These are phyloP conservation scores for Toxotes chatareus DNA, from an alignment of 2,113 vertebrate genomes.

Conservation along the genomic window DNA sequence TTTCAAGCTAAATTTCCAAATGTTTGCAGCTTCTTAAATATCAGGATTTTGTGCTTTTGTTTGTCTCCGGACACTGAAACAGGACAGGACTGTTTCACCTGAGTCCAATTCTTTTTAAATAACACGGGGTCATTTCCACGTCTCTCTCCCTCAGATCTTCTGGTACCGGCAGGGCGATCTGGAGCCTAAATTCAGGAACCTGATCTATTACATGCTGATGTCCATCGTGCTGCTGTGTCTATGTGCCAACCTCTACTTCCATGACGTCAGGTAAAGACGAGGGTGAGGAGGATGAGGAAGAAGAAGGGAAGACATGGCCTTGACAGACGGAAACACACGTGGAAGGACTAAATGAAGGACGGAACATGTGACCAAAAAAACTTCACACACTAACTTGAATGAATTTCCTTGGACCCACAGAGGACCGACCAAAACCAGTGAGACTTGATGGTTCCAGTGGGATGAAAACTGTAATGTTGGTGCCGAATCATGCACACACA, in stretches of 20 bases:
- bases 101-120: too few relatives aligned
- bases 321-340: conserved; percentile 9
- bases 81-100: too few relatives aligned
- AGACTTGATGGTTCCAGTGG: conserved; percentile 8
- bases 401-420: not conserved
- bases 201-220: conserved; percentile 96
- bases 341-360: not conserved
- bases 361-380: conserved; percentile 17
- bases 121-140: too few relatives aligned
- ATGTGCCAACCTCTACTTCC: conserved; percentile 99
- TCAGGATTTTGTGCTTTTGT: not conserved
- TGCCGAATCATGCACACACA: conserved; percentile 2
- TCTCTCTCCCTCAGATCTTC: conserved; percentile 87
- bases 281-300: not conserved
- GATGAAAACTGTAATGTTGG: conserved; percentile 26
- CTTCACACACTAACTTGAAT: conserved; percentile 25
- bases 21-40: not conserved
- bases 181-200: conserved; percentile 97
- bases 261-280: conserved; percentile 85
- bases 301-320: conserved; percentile 59
- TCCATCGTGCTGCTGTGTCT: conserved; percentile 96
- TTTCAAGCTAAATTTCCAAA: not conserved
- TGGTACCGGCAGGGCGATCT: conserved; percentile 99
- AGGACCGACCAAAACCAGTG: conserved; percentile 32
- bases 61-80: too few relatives aligned